Percentiles rank a stretch among this genome's conserved stretches.
phyloP scores from a whole-genome alignment of 2,888 invertebrate genomes.

The Lycophotia porphyrea region DNA sequence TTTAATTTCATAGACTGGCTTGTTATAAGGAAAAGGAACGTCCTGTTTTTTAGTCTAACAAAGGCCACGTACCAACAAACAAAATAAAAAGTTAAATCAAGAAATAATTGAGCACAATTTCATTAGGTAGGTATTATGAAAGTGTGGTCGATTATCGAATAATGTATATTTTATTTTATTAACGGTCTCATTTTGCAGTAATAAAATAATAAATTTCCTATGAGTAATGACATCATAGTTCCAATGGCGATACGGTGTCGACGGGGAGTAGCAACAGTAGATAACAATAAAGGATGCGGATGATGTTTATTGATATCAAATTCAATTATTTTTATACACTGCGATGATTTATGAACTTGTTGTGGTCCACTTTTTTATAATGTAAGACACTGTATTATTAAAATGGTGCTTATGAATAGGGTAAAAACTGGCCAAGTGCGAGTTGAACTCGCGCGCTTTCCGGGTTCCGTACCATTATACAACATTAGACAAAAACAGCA shows the following conservation, averaged over 20 bases:
- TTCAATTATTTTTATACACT: conserved; percentile 61
- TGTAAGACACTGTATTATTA: background rate
- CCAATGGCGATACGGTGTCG: conserved; percentile 30
- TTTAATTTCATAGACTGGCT: conserved; percentile 40
- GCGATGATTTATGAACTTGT: conserved; percentile 57
- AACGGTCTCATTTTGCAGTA: conserved; percentile 25
- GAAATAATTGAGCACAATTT: conserved; percentile 10
- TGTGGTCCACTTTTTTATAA: conserved; percentile 46
- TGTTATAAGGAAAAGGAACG: conserved; percentile 9
- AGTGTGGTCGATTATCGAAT: conserved; percentile 8
- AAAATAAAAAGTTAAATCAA: background rate
- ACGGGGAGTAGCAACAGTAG: conserved; percentile 22
- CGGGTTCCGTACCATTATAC: too few relatives aligned
- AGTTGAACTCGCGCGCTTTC: too few relatives aligned
- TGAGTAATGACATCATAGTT: conserved; percentile 40
- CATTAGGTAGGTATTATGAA: conserved; percentile 13
- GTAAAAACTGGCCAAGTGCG: too few relatives aligned
- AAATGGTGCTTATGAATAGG: background rate
- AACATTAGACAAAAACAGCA: too few relatives aligned
- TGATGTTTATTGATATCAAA: conserved; percentile 58
- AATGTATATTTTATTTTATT: conserved; percentile 22
- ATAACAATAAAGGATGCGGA: conserved; percentile 42
- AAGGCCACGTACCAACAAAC: background rate
- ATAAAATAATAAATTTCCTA: conserved; percentile 24
- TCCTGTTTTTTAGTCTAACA: conserved; percentile 14